A percentile compares a stretch with the other conserved stretches of the same genome.
Conservation (phyloP, 1,140 invertebrate genomes). For the Bombus balteatus region DNA sequence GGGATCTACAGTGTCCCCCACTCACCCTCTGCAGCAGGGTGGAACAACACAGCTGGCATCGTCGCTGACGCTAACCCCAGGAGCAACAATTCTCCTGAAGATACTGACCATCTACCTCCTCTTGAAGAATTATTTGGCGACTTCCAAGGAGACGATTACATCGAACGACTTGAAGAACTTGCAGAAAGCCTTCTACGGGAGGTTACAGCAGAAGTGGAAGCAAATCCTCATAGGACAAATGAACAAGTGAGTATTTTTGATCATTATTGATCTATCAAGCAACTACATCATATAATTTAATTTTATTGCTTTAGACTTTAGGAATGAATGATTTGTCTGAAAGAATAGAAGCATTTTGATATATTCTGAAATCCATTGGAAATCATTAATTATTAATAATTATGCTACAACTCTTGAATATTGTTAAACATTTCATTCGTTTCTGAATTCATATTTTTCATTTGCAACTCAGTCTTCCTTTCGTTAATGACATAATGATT, state of each 20-base stretch:
- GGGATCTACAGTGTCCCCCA: slow-evolving; percentile 90
- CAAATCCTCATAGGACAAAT: slow-evolving; percentile 84
- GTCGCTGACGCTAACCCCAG: slow-evolving; percentile 78
- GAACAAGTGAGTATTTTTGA: slow-evolving; percentile 79
- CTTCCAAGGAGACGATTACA: slow-evolving; percentile 86
- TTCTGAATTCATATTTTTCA: slow-evolving; percentile 36
- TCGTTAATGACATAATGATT: slow-evolving; percentile 58
- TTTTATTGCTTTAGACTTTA: not conserved
- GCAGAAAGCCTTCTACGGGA: slow-evolving; percentile 91
- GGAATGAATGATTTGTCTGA: slow-evolving; percentile 44
- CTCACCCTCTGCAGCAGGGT: slow-evolving; percentile 92
- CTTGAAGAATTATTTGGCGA: slow-evolving; percentile 90
- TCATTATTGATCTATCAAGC: not conserved
- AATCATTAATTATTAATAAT: not conserved
- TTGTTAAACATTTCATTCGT: slow-evolving; percentile 50
- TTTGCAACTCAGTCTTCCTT: slow-evolving; percentile 51
- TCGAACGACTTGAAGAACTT: slow-evolving; percentile 89
- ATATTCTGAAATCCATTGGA: not conserved
- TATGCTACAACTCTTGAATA: not conserved
- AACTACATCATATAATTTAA: not conserved
- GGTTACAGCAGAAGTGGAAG: slow-evolving; percentile 89
- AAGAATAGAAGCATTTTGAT: not conserved
- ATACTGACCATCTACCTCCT: slow-evolving; percentile 90
- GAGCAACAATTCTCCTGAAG: slow-evolving; percentile 84
- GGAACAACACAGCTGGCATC: slow-evolving; percentile 85